Percentiles rank a stretch among this genome's conserved stretches.
Conservation (phyloP, 2,113 vertebrate genomes). For the Corythaixoides concolor region DNA sequence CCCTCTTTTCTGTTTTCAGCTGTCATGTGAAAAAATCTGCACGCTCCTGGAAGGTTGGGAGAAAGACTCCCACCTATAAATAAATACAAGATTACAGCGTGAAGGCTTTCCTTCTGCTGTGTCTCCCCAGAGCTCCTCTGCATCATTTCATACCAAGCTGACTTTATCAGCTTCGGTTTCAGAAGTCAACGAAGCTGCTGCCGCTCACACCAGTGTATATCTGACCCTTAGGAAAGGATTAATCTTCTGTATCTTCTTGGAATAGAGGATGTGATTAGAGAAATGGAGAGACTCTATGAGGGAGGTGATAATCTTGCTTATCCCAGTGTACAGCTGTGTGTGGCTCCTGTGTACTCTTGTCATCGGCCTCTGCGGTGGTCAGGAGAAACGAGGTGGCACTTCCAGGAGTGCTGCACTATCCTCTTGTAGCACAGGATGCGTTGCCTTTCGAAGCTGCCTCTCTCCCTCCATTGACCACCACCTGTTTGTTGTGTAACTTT, state of each 20-base stretch:
- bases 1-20: background rate
- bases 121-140: background rate
- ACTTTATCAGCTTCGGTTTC: background rate
- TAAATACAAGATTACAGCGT: background rate
- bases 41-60: background rate
- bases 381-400: background rate
- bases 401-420: background rate
- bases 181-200: background rate
- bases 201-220: background rate
- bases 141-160: fast-evolving
- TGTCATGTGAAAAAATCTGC: background rate
- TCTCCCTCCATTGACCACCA: fast-evolving
- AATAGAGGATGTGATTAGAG: background rate
- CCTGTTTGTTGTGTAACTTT: background rate
- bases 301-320: fast-evolving
- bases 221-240: background rate
- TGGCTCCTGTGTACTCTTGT: background rate
- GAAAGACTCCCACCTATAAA: background rate
- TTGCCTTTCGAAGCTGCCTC: background rate
- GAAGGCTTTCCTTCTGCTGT: background rate
- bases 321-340: fast-evolving
- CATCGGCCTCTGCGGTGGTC: no score
- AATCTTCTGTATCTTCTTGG: background rate
- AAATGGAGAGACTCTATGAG: no score
- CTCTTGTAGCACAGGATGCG: background rate